Conservation (phyloP, 2,888 invertebrate species). For the Barypeithes pellucidus region DNA sequence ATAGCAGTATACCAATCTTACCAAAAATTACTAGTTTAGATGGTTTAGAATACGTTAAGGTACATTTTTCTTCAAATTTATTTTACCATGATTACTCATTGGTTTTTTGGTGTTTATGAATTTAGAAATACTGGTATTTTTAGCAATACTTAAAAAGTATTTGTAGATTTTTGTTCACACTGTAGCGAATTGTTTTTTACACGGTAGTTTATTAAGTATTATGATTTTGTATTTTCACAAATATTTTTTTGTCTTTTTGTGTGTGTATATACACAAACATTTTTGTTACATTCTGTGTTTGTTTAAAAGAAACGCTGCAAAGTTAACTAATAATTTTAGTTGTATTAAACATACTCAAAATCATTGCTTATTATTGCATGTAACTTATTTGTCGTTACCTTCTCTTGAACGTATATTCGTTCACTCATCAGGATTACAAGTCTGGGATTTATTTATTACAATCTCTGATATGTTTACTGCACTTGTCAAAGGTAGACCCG, state of each 20-base stretch:
- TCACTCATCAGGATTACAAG: too few species aligned
- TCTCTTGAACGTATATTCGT: too few species aligned
- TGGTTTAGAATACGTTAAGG: background rate
- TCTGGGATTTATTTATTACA: background rate
- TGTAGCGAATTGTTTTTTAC: constrained; percentile 8
- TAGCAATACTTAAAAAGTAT: constrained; percentile 14
- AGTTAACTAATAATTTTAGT: background rate
- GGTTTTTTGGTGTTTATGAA: background rate
- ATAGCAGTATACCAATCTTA: constrained; percentile 55
- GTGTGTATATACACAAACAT: background rate
- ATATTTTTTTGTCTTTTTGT: background rate
- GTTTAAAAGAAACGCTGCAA: constrained; percentile 21
- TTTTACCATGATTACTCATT: background rate
- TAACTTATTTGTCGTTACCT: too few species aligned
- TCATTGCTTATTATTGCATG: too few species aligned
- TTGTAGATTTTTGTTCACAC: constrained; percentile 23
- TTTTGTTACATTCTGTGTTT: background rate
- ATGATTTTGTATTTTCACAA: constrained; percentile 10
- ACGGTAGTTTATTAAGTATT: constrained; percentile 2
- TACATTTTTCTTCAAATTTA: background rate
- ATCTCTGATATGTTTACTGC: background rate
- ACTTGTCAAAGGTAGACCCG: background rate
- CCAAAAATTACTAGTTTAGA: background rate
- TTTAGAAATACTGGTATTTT: constrained; percentile 16
- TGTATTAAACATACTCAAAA: too few species aligned